Evolutionary conservation across 2,888 invertebrate genomes (phyloP).

Genomic region (Rhodophaea formosa): DNA sequence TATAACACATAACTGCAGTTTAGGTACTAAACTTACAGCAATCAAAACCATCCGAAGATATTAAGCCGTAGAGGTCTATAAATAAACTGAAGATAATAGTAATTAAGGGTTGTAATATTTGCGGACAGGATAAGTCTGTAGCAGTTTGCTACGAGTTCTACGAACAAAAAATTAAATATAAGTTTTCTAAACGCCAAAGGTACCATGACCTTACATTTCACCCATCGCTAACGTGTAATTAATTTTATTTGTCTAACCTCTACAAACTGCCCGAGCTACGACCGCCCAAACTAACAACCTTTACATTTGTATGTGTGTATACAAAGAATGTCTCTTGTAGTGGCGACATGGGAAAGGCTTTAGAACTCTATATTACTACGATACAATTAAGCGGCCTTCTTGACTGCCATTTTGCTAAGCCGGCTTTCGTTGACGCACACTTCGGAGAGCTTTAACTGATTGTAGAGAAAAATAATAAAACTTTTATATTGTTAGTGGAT

Average conservation of each 20-base stretch:
- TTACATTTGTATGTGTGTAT: slow-evolving; percentile 26
- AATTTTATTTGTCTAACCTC: background rate
- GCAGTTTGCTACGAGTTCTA: no score
- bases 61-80: no score
- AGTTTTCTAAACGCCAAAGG: background rate
- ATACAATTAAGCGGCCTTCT: slow-evolving; percentile 18
- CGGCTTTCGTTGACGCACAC: background rate
- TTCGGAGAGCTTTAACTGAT: background rate
- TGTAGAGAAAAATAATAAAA: no score
- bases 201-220: background rate
- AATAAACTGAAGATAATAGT: no score
- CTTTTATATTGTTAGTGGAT: no score
- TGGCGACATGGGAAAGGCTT: slow-evolving; percentile 40
- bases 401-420: background rate
- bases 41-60: no score
- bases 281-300: background rate
- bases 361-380: slow-evolving; percentile 28
- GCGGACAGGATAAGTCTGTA: no score
- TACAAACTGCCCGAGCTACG: background rate
- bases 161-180: no score
- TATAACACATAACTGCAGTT: no score
- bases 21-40: no score
- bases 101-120: no score
- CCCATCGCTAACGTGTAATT: background rate
- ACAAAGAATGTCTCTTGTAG: slow-evolving; percentile 31